Conservation (phyloP, 1,140 invertebrate species). For the Charaxes varanes region DNA sequence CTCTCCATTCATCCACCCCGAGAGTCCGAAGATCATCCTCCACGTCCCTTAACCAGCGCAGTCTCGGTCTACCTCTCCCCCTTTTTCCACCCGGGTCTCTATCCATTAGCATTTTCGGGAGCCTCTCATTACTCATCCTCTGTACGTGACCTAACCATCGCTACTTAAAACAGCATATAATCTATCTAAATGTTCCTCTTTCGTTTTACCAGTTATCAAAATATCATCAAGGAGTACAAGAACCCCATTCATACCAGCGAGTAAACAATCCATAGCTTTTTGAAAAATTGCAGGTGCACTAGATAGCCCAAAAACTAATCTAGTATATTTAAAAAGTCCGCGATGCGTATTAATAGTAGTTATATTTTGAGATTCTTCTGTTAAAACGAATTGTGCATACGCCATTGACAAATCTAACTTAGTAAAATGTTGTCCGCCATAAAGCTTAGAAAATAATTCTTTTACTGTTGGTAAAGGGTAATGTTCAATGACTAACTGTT, state of each 20-base stretch:
- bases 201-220: constrained; percentile 10
- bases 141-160: no score
- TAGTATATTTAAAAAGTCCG: constrained; percentile 15
- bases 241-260: constrained; percentile 20
- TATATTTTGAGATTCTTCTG: constrained; percentile 13
- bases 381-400: constrained; percentile 20
- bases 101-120: no score
- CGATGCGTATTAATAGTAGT: constrained; percentile 19
- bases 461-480: constrained; percentile 34
- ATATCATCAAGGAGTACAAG: constrained; percentile 24
- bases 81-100: no score
- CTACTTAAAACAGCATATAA: constrained; percentile 18
- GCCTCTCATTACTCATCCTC: no score
- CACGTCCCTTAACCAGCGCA: no score
- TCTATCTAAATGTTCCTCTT: constrained; percentile 12
- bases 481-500: constrained; percentile 24
- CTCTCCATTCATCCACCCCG: no score
- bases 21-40: no score
- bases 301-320: constrained; percentile 20
- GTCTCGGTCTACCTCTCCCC: no score
- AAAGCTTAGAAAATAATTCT: constrained; percentile 43
- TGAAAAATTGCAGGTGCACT: constrained; percentile 24
- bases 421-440: constrained; percentile 23
- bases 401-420: constrained; percentile 27
- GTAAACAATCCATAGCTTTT: constrained; percentile 14